Evolutionary conservation across 2,113 vertebrate genomes (phyloP).

Genomic region (Thomomys bottae): DNA sequence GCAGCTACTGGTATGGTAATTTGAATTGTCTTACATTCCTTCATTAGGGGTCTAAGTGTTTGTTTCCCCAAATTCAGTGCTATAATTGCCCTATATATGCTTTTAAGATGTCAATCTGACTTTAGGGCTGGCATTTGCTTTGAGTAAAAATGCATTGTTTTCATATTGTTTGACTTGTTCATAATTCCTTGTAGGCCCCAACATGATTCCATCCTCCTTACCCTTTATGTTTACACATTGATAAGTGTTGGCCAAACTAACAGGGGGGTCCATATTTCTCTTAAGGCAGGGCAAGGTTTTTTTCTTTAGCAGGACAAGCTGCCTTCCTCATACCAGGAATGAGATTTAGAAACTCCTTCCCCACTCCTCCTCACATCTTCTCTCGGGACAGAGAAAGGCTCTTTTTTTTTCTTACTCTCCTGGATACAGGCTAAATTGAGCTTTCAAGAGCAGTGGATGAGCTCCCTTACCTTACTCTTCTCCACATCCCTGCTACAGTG

Average conservation of each 20-base stretch:
- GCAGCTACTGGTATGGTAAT: slow-evolving; percentile 93
- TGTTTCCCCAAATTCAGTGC: background rate
- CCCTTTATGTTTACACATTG: background rate
- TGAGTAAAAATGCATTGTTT: background rate
- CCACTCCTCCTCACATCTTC: background rate
- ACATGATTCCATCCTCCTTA: background rate
- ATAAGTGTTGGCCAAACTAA: background rate
- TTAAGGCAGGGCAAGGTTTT: background rate
- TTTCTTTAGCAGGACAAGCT: background rate
- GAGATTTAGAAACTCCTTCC: background rate
- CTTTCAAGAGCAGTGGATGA: background rate
- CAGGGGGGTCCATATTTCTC: background rate
- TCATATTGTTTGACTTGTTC: background rate
- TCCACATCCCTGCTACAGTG: background rate
- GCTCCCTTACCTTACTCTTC: background rate
- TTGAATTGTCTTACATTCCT: slow-evolving; percentile 18
- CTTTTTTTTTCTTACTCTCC: background rate
- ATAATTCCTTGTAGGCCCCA: background rate
- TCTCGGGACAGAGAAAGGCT: background rate
- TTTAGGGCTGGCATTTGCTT: background rate
- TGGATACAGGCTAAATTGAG: background rate
- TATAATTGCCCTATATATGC: background rate
- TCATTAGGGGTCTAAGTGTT: background rate
- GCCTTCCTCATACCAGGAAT: background rate
- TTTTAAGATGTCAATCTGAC: background rate